phyloP scores from a whole-genome alignment of 2,113 vertebrate genomes.

The Sorex araneus region DNA sequence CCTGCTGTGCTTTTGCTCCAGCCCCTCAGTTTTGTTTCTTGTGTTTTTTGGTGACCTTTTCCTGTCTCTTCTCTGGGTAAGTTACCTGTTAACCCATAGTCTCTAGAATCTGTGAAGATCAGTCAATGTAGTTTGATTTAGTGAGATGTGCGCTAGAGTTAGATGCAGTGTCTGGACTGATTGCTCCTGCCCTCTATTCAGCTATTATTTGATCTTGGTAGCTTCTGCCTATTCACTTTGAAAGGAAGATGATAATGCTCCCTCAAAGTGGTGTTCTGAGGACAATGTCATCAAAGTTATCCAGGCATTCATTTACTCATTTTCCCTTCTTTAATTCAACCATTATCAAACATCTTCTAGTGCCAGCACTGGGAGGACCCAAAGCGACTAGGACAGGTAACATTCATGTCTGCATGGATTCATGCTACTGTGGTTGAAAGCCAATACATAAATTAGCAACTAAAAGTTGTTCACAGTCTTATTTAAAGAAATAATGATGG shows the following conservation, averaged over 20 bases:
- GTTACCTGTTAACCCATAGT: background rate
- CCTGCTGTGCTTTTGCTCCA: too few species aligned
- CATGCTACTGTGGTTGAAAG: background rate
- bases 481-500: background rate
- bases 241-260: background rate
- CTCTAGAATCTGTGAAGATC: background rate
- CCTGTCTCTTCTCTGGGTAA: background rate
- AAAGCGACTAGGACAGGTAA: background rate
- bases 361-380: background rate
- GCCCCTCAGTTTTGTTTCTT: too few species aligned
- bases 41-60: background rate
- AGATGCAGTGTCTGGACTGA: too few species aligned
- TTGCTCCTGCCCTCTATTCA: accelerated
- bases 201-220: background rate
- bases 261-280: background rate
- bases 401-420: background rate
- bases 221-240: background rate
- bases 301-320: background rate
- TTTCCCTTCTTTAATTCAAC: background rate
- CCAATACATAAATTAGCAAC: background rate
- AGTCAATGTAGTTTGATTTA: background rate
- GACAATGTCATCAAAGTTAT: background rate
- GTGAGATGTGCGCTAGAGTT: background rate
- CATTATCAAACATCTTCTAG: background rate
- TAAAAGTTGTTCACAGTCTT: background rate